Conservation (phyloP, 2,888 invertebrate species). For the Drosophila multiciliata region DNA sequence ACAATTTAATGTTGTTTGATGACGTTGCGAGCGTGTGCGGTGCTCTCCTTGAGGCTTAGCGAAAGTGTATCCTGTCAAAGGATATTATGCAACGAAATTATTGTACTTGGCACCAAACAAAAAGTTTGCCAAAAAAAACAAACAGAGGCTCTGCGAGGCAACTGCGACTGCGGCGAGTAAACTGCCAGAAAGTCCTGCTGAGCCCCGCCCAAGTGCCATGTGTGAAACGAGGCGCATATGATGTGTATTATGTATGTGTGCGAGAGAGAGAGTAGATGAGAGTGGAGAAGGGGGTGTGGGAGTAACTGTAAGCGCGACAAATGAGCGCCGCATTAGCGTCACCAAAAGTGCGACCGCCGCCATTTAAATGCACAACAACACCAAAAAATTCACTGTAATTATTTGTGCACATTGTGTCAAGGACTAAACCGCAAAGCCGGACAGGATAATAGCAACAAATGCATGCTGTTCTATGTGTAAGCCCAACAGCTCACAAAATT, state of each 20-base stretch:
- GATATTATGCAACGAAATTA: slow-evolving; percentile 70
- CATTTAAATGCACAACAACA: slow-evolving; percentile 51
- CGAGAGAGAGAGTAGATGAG: neutral
- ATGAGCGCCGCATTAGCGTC: slow-evolving; percentile 66
- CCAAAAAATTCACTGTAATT: slow-evolving; percentile 41
- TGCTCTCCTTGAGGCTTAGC: slow-evolving; percentile 66
- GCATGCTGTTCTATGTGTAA: slow-evolving; percentile 6
- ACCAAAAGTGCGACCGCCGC: slow-evolving; percentile 52
- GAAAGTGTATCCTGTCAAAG: slow-evolving; percentile 74
- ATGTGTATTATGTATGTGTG: neutral
- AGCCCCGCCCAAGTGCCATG: slow-evolving; percentile 52
- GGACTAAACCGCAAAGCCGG: slow-evolving; percentile 46
- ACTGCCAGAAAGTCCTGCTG: slow-evolving; percentile 69
- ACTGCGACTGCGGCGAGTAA: slow-evolving; percentile 44
- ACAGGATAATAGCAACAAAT: slow-evolving; percentile 29
- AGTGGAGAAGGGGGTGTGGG: no score
- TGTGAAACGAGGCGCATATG: slow-evolving; percentile 33
- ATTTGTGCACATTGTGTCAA: slow-evolving; percentile 52
- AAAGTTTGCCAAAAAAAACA: slow-evolving; percentile 50
- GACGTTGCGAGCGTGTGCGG: slow-evolving; percentile 61
- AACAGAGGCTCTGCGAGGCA: slow-evolving; percentile 25
- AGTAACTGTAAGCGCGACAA: slow-evolving; percentile 46
- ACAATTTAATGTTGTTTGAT: slow-evolving; percentile 67
- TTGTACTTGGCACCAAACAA: slow-evolving; percentile 66
- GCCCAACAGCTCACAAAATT: neutral